phyloP scores from a whole-genome alignment of 2,113 vertebrate species.

The Eclectus roratus region DNA sequence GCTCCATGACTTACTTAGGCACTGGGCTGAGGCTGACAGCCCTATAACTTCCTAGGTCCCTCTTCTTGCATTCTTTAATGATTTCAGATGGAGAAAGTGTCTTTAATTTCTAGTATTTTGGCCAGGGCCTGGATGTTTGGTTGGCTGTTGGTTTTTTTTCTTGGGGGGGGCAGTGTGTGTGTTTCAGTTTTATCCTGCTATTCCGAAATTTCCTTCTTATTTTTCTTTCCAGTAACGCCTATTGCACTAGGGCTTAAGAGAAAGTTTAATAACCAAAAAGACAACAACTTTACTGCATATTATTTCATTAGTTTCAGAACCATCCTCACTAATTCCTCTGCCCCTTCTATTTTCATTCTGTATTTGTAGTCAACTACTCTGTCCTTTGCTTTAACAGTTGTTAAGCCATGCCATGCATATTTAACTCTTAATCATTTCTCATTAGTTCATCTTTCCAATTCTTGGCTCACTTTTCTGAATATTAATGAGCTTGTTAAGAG shows the following conservation, averaged over 20 bases:
- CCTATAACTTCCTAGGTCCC: neutral
- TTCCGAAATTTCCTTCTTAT: neutral
- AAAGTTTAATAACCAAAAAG: constrained; percentile 47
- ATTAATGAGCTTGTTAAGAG: constrained; percentile 49
- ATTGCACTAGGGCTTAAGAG: neutral
- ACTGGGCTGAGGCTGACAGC: neutral
- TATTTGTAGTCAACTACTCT: constrained; percentile 40
- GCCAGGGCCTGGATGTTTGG: neutral
- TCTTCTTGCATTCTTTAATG: neutral
- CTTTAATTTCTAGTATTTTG: neutral
- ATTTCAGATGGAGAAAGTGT: neutral
- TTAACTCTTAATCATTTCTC: constrained; percentile 65
- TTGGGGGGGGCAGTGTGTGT: too few relatives aligned
- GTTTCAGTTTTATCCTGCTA: neutral
- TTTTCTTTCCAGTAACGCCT: neutral
- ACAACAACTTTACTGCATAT: constrained; percentile 37
- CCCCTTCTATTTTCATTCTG: constrained; percentile 36
- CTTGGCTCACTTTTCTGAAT: constrained; percentile 41
- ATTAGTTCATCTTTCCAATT: constrained; percentile 51
- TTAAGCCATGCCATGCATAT: constrained; percentile 54
- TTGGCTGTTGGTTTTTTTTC: neutral
- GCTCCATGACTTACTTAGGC: neutral
- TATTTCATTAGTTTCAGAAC: constrained; percentile 54
- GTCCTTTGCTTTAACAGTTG: constrained; percentile 42
- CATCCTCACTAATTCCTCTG: constrained; percentile 40